Base-by-base conservation (phyloP, 2,113 vertebrate genomes). In the Albula goreensis region DNA sequence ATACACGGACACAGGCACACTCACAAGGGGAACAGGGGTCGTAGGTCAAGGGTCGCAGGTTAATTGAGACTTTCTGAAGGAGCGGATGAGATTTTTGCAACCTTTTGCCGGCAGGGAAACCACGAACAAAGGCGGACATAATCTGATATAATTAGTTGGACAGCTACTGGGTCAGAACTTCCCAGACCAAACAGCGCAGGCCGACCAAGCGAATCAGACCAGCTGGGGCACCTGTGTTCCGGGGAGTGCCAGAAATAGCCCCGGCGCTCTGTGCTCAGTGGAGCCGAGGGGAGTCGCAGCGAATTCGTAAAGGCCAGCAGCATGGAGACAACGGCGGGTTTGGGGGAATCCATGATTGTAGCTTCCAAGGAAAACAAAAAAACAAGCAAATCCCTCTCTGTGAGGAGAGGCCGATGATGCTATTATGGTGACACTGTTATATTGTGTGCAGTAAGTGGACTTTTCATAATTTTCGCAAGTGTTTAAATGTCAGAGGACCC, bases 81-180 rank as follows among this genome's bases (percentile, higher is more conserved):
- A 95, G 96, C 92, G 93, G 96, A 97, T 97, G 97, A 97, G 97
- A 97, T 97, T 97, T 96, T 94, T 94, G 96, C 94, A 96, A 96
- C 94, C 96, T 96, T 98, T 97, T 94, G 94, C 94, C 91, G 92
- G 93, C 88, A 95, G 94, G 91, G 95, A 94, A 94, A 91, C 94
- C 90, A 90, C 88, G 90, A 94, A 97, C 95, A 97, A 97, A 97
- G 96, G 96, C 1, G 92, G 93, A 95, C 91, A 97, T 96, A 98
- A 97, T 96, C 96, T 97, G 96, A 98, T 97, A 97, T 96, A 98
- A 98, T 98, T 97, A 97, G 96, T 95, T 91, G 94, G 95, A 97
- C 96, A 96, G 94, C 94, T 94, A 90, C 92, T 95, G 93, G 92
- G 95, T 95, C 94, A 94, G 92, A 96, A 96, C 95, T 89, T 95